Conservation (phyloP, 2,888 invertebrate species). For the Caenorhabditis drosophilae region DNA sequence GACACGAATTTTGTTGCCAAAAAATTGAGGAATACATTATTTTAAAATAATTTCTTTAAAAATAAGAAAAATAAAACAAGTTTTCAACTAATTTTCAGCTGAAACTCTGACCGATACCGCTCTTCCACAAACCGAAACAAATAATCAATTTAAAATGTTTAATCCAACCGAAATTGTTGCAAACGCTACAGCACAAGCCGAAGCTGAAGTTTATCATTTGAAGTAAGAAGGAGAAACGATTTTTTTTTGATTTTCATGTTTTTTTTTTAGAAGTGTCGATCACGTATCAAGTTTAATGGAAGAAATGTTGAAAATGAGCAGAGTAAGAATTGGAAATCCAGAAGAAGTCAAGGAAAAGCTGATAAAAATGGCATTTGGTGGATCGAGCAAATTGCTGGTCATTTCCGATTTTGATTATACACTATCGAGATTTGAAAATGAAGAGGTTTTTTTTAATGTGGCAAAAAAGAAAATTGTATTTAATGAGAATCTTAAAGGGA, state of each 20-base stretch:
- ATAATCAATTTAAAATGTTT: no score
- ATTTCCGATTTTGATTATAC: slow-evolving; percentile 68
- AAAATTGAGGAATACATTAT: no score
- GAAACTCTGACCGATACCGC: slow-evolving; percentile 35
- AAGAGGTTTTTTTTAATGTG: no score
- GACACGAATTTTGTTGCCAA: no score
- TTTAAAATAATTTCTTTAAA: no score
- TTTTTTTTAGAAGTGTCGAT: slow-evolving; percentile 20
- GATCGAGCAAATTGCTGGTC: slow-evolving; percentile 49
- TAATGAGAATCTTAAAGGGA: no score
- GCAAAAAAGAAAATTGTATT: no score
- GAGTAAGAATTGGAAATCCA: slow-evolving; percentile 48
- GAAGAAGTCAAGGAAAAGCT: slow-evolving; percentile 44
- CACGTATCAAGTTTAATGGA: slow-evolving; percentile 37
- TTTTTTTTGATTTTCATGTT: no score
- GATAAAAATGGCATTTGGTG: slow-evolving; percentile 44
- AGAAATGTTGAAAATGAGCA: slow-evolving; percentile 10
- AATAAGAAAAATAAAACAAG: no score
- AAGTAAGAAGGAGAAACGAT: no score
- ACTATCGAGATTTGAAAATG: slow-evolving; percentile 56
- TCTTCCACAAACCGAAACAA: no score
- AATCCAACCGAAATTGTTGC: slow-evolving; percentile 29
- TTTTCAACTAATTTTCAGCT: slow-evolving; percentile 37
- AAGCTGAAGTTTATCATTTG: slow-evolving; percentile 9
- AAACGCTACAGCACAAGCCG: slow-evolving; percentile 22